A percentile compares a stretch with the other conserved stretches of the same genome.
phyloP scores from a whole-genome alignment of 2,888 invertebrate genomes.

The Acanthopleura granulata region DNA sequence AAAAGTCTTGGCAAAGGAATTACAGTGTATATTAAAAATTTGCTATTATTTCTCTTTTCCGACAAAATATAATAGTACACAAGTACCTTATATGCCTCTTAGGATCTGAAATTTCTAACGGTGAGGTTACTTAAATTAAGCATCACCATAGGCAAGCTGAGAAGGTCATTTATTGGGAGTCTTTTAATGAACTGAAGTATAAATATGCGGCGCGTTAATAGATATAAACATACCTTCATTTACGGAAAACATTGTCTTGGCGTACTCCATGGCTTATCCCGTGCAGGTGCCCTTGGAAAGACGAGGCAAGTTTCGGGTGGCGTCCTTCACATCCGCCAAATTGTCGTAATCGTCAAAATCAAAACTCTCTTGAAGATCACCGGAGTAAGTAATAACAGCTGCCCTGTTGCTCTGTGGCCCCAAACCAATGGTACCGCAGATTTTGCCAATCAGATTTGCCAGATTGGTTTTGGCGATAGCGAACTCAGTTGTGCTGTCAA shows the following conservation, averaged over 20 bases:
- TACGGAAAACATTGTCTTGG: neutral
- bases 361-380: neutral
- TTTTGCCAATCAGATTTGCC: neutral
- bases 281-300: neutral
- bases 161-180: no score
- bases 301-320: neutral
- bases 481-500: neutral
- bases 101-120: no score
- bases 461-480: neutral
- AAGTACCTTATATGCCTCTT: no score
- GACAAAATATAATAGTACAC: no score
- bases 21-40: no score
- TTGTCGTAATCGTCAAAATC: neutral
- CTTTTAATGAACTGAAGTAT: no score
- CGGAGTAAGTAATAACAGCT: neutral
- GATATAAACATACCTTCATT: no score
- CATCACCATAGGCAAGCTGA: no score
- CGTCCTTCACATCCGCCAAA: neutral
- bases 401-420: neutral
- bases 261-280: neutral
- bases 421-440: neutral
- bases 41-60: no score
- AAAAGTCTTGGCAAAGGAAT: no score
- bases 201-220: no score
- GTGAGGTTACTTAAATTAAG: no score